Percentiles rank a stretch among this genome's conserved stretches.
Conservation (phyloP, 2,797 vertebrate genomes). For the Cynopterus sphinx region DNA sequence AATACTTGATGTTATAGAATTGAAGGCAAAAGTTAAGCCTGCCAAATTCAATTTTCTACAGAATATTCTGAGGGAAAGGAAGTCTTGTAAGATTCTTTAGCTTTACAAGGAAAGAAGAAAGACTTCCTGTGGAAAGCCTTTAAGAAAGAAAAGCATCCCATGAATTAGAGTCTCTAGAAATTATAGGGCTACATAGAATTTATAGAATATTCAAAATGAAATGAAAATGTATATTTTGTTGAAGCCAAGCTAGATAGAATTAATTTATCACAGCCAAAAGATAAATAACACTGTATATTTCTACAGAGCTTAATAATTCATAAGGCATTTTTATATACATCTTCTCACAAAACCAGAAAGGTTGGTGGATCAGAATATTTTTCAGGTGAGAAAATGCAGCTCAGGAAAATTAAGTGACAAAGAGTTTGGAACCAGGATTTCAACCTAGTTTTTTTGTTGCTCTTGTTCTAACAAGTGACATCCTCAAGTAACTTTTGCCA, state of each 20-base stretch:
- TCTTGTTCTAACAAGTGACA: no score
- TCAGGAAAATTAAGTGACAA: neutral
- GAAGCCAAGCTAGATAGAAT: neutral
- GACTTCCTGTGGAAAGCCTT: neutral
- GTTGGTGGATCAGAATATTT: neutral
- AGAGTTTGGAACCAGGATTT: neutral
- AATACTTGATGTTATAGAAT: neutral
- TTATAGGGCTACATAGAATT: neutral
- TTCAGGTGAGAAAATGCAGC: neutral
- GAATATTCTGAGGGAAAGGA: neutral
- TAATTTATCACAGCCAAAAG: neutral
- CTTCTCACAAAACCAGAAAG: neutral
- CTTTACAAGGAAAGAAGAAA: slow-evolving; percentile 21
- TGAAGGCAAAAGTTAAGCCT: neutral
- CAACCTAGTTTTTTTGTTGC: neutral
- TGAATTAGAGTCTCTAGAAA: slow-evolving; percentile 6
- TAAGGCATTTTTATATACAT: neutral
- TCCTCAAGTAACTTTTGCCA: no score
- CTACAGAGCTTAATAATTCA: neutral
- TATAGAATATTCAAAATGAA: slow-evolving; percentile 38
- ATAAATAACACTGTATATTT: neutral
- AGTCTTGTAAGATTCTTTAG: neutral
- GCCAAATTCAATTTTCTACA: neutral
- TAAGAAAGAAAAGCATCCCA: neutral
- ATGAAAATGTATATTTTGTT: neutral